These are phyloP conservation scores for Zaprionus taronus DNA, from an alignment of 1,140 invertebrate genomes.

Conservation along the genomic window DNA sequence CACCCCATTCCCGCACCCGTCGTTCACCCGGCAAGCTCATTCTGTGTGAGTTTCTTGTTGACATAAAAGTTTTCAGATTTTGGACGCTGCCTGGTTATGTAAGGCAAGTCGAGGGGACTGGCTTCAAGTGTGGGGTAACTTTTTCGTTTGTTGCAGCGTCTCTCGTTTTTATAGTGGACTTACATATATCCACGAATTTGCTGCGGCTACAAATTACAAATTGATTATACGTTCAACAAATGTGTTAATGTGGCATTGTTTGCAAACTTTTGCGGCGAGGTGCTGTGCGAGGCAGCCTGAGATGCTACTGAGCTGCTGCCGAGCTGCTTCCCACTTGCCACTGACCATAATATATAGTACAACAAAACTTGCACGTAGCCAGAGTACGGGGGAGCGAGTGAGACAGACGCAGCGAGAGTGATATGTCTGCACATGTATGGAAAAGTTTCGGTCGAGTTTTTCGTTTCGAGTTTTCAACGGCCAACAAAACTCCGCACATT, in stretches of 20 bases:
- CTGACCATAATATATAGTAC: conserved; percentile 79
- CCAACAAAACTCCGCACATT: conserved; percentile 55
- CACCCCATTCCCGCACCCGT: background rate
- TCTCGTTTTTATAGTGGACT: conserved; percentile 55
- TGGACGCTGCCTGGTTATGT: conserved; percentile 10
- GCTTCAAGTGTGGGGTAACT: background rate
- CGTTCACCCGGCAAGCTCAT: conserved; percentile 17
- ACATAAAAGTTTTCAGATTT: conserved; percentile 70
- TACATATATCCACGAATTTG: conserved; percentile 76
- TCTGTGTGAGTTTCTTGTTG: conserved; percentile 65
- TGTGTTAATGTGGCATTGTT: conserved; percentile 83
- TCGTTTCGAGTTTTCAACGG: conserved; percentile 51
- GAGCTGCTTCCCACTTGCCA: conserved; percentile 45
- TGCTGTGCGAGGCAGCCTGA: conserved; percentile 32
- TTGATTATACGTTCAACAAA: conserved; percentile 83
- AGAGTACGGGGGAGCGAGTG: background rate
- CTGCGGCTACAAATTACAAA: conserved; percentile 82
- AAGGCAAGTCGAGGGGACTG: background rate
- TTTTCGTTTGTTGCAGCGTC: conserved; percentile 37
- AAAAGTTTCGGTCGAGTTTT: conserved; percentile 68
- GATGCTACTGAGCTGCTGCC: conserved; percentile 16
- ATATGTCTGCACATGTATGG: conserved; percentile 68
- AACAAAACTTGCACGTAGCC: conserved; percentile 48
- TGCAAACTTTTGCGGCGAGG: conserved; percentile 67
- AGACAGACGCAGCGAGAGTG: conserved; percentile 49